Evolutionary conservation across 2,113 vertebrate species (phyloP), one percentile per base, ranked within the genome.

Genomic region (Sander lucioperca): DNA sequence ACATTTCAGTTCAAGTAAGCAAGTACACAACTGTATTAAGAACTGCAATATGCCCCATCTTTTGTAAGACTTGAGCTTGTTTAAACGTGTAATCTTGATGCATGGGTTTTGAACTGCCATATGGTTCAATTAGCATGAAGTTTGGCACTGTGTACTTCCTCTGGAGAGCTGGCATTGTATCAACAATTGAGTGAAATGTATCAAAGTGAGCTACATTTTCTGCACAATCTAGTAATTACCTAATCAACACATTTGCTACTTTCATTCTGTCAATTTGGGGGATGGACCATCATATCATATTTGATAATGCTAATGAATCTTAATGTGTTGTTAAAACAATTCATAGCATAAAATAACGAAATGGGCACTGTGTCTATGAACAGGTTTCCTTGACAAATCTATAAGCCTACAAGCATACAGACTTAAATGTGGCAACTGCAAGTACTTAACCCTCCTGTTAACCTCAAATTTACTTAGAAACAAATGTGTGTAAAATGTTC

Each of bases 181-280:
- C 63, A 81, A 81, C 43, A 69, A 83, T 85, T 74, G 50, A 56
- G 30, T 50, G 21, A 80, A 81, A 88, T 78, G 58, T 10, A 53
- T 84, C 74, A 84, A 69, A 79, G 33, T 79, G 27, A 83, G 59
- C 33, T 82, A 51, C 58, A 77, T 85, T 85, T 83, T 68, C 63
- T 81, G 65, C 33, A 74, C 73, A 75, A 53, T 87, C 27, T 47
- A 27, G 65, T 77, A 84, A 87, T 83, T 79, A 85, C 43, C 70
- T 63, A 79, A 81, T 85, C 67, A 85, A 50, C 79, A 77, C 59
- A 64, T 39, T 64, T 25, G 47, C 50, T 25, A 5, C 47, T 67
- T 73, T 50, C 45, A 68, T 74, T 79, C 8, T 61, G 53, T 83
- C 75, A 11, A 50, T 80, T 73, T 66, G 65, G n/a, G 36, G 33